Evolutionary conservation across 2,888 invertebrate genomes (phyloP).

Genomic region (Tenthredo distinguenda): DNA sequence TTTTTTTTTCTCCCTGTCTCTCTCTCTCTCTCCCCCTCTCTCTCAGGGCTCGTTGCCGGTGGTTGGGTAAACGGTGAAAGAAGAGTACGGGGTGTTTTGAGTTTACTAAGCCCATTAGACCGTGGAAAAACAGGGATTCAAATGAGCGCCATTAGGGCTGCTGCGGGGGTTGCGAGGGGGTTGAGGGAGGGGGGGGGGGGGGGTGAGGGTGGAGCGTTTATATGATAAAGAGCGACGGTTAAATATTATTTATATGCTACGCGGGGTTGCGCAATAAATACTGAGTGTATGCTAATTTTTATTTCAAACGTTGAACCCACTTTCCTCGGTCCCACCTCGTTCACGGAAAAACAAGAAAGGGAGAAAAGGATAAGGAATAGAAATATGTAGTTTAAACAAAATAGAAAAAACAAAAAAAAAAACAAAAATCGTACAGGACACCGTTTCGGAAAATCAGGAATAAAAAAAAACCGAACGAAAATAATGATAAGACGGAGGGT

Average conservation of each 20-base stretch:
- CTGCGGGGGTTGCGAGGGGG: not conserved
- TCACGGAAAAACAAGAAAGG: not conserved
- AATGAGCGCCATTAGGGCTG: constrained; percentile 66
- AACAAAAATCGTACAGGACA: too few species aligned
- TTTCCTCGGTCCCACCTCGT: too few species aligned
- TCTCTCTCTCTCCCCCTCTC: not conserved
- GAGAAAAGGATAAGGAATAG: not conserved
- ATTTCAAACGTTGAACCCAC: constrained; percentile 8
- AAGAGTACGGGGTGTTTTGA: constrained; percentile 34
- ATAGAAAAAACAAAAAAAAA: too few species aligned
- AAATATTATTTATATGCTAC: constrained; percentile 72
- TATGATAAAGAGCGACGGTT: constrained; percentile 72
- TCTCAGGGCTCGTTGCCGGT: not conserved
- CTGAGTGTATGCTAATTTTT: constrained; percentile 67
- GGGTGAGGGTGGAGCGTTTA: constrained; percentile 63
- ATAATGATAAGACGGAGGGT: too few species aligned
- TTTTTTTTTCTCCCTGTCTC: not conserved
- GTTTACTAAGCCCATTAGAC: constrained; percentile 45
- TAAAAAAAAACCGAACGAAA: too few species aligned
- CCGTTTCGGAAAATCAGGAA: too few species aligned
- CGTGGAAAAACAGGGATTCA: constrained; percentile 64
- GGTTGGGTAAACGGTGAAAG: not conserved
- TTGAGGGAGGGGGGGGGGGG: not conserved
- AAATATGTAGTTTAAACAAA: not conserved
- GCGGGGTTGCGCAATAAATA: constrained; percentile 67